A percentile compares a stretch with the other conserved stretches of the same genome.
Evolutionary conservation across 2,797 vertebrate genomes (phyloP).

Genomic region (Xiphorhynchus erythropygius): DNA sequence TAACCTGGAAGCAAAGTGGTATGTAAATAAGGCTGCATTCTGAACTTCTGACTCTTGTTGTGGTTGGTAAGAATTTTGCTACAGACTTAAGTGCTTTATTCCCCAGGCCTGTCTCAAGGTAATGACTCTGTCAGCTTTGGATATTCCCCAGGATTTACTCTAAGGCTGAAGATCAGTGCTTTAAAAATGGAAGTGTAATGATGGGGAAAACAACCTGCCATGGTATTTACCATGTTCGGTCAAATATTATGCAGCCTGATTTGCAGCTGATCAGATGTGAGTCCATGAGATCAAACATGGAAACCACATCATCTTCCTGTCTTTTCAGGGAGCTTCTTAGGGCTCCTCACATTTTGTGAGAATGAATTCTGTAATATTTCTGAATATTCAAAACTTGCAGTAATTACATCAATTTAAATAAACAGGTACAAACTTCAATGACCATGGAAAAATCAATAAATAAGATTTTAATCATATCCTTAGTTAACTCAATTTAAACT

Average conservation of each 20-base stretch:
- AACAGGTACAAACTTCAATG: background rate
- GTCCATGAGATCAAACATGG: background rate
- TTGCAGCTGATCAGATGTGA: background rate
- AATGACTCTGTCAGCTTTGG: background rate
- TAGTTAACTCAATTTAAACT: background rate
- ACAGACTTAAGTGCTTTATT: background rate
- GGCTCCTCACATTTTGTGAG: background rate
- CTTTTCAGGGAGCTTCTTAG: background rate
- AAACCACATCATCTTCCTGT: background rate
- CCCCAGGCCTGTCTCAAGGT: background rate
- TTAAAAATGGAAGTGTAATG: background rate
- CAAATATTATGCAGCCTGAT: background rate
- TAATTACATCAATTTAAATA: background rate
- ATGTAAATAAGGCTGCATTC: background rate
- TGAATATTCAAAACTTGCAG: background rate
- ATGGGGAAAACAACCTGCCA: background rate
- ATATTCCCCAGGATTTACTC: background rate
- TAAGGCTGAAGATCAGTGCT: background rate
- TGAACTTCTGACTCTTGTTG: background rate
- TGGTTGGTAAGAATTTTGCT: background rate
- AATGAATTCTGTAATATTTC: background rate
- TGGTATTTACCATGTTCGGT: background rate
- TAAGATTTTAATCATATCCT: background rate
- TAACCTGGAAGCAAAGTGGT: background rate
- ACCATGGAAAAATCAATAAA: background rate